Conservation (phyloP, 2,888 invertebrate species). For the Ichneumon xanthorius region DNA sequence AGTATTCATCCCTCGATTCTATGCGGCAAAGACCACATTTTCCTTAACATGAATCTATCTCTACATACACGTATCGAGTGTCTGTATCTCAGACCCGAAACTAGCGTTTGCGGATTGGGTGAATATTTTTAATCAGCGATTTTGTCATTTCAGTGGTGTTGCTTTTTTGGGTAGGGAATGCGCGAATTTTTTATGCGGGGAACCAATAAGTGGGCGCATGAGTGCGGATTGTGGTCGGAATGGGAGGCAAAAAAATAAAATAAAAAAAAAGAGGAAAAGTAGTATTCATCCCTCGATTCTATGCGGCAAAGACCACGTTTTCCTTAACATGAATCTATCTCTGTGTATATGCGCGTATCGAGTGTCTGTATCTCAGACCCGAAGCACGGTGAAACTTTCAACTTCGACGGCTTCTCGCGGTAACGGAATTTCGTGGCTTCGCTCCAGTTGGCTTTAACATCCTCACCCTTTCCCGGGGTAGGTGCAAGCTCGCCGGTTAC, state of each 20-base stretch:
- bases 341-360: neutral
- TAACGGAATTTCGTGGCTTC: slow-evolving; percentile 52
- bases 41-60: too few relatives aligned
- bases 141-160: neutral
- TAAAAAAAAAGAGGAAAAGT: neutral
- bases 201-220: neutral
- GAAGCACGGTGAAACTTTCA: slow-evolving; percentile 26
- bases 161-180: neutral
- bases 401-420: slow-evolving; percentile 49
- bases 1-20: too few relatives aligned
- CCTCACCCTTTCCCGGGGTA: neutral
- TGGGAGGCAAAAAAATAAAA: neutral
- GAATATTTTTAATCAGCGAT: neutral
- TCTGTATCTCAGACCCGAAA: too few relatives aligned
- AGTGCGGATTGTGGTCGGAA: neutral
- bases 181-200: neutral
- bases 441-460: slow-evolving; percentile 39
- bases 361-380: slow-evolving; percentile 25
- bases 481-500: slow-evolving; percentile 22
- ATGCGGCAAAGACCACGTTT: slow-evolving; percentile 8
- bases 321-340: neutral
- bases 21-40: too few relatives aligned
- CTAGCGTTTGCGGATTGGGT: neutral
- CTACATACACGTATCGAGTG: too few relatives aligned
- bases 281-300: slow-evolving; percentile 13